phyloP scores from a whole-genome alignment of 23 tunicate species.

The Ascidia mentula region DNA sequence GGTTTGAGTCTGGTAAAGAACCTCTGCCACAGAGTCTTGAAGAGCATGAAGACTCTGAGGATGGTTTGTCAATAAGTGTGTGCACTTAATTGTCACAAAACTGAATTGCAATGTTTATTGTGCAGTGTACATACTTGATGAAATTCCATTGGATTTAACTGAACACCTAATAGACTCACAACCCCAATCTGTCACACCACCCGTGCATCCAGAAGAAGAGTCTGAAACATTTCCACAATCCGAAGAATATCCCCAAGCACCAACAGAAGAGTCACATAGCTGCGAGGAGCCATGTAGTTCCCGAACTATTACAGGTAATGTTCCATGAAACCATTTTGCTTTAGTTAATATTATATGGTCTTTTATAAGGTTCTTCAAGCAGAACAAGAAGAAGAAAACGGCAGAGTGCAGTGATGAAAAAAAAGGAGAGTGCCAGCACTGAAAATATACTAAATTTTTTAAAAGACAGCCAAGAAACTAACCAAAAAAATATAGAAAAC shows the following conservation, averaged over 20 bases:
- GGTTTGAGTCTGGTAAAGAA: background rate
- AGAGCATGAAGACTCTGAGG: background rate
- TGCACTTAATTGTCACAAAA: background rate
- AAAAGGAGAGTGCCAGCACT: background rate
- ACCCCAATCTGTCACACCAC: background rate
- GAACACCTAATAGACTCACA: background rate
- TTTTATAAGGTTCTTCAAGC: background rate
- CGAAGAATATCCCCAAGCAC: background rate
- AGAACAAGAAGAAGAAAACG: background rate
- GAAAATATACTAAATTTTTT: background rate
- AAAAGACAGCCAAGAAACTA: background rate
- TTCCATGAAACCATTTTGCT: no score
- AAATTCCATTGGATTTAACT: background rate
- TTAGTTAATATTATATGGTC: no score
- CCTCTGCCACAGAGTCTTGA: no score
- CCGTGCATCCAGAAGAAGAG: background rate
- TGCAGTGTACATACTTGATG: background rate
- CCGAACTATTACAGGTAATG: background rate
- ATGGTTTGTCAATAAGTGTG: background rate
- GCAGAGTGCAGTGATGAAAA: background rate
- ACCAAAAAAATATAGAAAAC: background rate
- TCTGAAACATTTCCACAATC: background rate
- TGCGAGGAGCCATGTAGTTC: background rate
- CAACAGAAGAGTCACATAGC: background rate
- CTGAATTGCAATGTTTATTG: no score